These are phyloP conservation scores for Lycia hirtaria DNA, from an alignment of 2,888 invertebrate species.

Conservation along the genomic window DNA sequence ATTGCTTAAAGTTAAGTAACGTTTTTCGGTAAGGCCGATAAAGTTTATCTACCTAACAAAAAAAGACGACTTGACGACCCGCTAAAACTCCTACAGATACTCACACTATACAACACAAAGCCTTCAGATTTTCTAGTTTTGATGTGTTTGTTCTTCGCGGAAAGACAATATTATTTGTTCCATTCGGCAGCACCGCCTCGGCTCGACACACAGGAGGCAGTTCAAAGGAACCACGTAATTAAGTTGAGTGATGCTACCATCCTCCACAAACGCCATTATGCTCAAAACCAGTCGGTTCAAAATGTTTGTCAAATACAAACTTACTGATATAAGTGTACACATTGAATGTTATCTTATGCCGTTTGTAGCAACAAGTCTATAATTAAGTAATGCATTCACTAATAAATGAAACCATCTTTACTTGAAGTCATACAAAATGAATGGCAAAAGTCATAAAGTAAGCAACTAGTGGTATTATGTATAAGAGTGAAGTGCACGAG, in stretches of 20 bases:
- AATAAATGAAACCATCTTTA: constrained; percentile 20
- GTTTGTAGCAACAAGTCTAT: constrained; percentile 26
- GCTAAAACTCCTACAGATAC: too few species aligned
- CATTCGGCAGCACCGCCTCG: constrained; percentile 39
- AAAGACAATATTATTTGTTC: constrained; percentile 50
- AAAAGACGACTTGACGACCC: too few species aligned
- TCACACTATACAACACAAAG: neutral
- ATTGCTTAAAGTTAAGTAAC: too few species aligned
- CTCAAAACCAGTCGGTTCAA: constrained; percentile 46
- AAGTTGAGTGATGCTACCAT: constrained; percentile 58
- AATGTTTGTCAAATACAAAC: constrained; percentile 49
- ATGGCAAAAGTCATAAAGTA: constrained; percentile 7
- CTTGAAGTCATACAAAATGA: constrained; percentile 11
- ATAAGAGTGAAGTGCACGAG: neutral
- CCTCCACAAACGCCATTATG: constrained; percentile 58
- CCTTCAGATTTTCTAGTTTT: neutral
- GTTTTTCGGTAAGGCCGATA: too few species aligned
- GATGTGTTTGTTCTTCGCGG: constrained; percentile 42
- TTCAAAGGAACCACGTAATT: constrained; percentile 63
- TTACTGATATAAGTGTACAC: constrained; percentile 29
- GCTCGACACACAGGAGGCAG: constrained; percentile 30
- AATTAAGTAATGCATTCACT: constrained; percentile 24
- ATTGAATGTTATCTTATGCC: constrained; percentile 30
- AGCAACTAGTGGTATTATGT: neutral
- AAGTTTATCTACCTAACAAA: too few species aligned